Conservation (phyloP, 2,888 invertebrate genomes). For the Dicroscelio sp. region DNA sequence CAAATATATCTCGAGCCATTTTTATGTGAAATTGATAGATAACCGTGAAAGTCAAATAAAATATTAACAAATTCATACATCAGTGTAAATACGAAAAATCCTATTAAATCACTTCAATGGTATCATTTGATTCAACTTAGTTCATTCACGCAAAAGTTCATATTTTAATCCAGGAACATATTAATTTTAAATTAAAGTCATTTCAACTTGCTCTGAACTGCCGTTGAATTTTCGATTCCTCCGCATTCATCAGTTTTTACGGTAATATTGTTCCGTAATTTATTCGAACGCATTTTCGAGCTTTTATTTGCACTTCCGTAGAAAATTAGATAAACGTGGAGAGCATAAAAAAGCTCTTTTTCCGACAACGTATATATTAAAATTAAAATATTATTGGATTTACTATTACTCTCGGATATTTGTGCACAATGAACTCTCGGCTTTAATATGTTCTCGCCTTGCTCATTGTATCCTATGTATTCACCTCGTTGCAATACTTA, state of each 20-base stretch:
- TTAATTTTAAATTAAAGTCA: too few species aligned
- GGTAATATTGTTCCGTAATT: not conserved
- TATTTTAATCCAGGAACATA: not conserved
- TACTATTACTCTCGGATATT: not conserved
- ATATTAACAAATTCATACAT: too few species aligned
- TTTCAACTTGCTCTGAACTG: not conserved
- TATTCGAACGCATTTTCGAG: not conserved
- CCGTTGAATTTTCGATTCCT: not conserved
- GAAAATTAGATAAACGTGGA: not conserved
- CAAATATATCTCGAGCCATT: too few species aligned
- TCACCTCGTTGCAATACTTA: not conserved
- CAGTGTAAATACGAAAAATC: too few species aligned
- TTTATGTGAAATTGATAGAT: too few species aligned
- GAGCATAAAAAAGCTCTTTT: not conserved
- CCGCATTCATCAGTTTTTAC: conserved; percentile 1
- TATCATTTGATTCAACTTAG: not conserved
- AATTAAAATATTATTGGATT: conserved; percentile 26
- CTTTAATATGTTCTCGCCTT: not conserved
- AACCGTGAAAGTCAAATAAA: too few species aligned
- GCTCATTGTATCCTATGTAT: not conserved
- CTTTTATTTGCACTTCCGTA: conserved; percentile 5
- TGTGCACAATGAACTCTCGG: not conserved
- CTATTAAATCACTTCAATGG: too few species aligned
- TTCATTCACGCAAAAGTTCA: not conserved
- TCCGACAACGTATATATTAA: not conserved